Conservation (phyloP, 2,888 invertebrate genomes). For the Leptopterna dolabrata region DNA sequence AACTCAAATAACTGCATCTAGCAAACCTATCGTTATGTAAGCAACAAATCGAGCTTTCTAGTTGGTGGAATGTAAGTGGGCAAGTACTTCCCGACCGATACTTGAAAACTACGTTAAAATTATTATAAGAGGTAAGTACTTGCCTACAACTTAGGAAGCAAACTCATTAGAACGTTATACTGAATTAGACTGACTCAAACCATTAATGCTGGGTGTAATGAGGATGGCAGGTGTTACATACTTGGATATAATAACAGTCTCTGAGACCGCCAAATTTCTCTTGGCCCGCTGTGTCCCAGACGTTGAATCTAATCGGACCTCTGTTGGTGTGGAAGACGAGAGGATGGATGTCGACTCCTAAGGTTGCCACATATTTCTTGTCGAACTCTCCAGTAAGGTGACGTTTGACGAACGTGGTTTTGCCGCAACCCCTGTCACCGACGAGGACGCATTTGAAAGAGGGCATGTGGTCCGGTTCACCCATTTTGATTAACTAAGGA, state of each 20-base stretch:
- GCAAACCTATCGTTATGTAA: too few species aligned
- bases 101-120: too few species aligned
- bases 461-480: slow-evolving; percentile 75
- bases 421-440: slow-evolving; percentile 99
- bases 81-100: too few species aligned
- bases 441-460: slow-evolving; percentile 97
- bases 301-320: slow-evolving; percentile 97
- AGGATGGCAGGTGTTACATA: slow-evolving; percentile 69
- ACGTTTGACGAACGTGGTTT: slow-evolving; percentile 99
- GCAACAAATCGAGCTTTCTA: too few species aligned
- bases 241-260: slow-evolving; percentile 99
- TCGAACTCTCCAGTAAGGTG: slow-evolving; percentile 99
- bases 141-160: too few species aligned
- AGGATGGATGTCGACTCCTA: slow-evolving; percentile 99
- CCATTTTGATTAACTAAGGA: slow-evolving; percentile 70
- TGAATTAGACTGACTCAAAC: too few species aligned
- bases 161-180: too few species aligned
- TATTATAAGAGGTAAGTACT: too few species aligned
- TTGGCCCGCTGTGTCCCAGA: slow-evolving; percentile 99
- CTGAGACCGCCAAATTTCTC: slow-evolving; percentile 99
- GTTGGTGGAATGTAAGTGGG: too few species aligned
- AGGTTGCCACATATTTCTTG: slow-evolving; percentile 98
- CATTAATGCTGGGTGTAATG: neutral
- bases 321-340: slow-evolving; percentile 97
- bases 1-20: too few species aligned